These are phyloP conservation scores for Orthosia incerta DNA, from an alignment of 2,888 invertebrate species.

Conservation along the genomic window DNA sequence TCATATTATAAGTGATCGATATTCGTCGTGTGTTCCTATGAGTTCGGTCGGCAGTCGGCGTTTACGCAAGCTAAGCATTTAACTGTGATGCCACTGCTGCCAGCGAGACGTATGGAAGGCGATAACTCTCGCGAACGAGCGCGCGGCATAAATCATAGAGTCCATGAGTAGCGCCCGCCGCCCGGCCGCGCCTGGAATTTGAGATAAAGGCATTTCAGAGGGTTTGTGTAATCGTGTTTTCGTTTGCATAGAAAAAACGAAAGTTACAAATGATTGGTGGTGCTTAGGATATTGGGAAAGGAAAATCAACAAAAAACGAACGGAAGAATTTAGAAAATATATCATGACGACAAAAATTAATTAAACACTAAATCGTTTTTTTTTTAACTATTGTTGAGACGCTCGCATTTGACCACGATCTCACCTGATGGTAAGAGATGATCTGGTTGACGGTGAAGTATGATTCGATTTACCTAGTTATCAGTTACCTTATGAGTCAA, in stretches of 20 bases:
- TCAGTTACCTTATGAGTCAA: neutral
- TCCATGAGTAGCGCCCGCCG: constrained; percentile 23
- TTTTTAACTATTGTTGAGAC: too few relatives aligned
- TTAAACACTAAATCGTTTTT: too few relatives aligned
- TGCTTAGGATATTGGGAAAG: neutral
- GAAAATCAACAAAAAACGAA: neutral
- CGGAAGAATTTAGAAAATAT: neutral
- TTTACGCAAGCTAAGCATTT: constrained; percentile 33
- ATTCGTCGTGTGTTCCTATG: neutral
- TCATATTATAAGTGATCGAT: neutral
- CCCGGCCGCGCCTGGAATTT: constrained; percentile 29
- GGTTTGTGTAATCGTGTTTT: constrained; percentile 44
- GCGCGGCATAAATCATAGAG: constrained; percentile 60
- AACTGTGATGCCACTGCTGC: constrained; percentile 36
- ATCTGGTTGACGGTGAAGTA: too few relatives aligned
- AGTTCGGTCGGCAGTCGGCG: constrained; percentile 19
- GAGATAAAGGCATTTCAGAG: constrained; percentile 45
- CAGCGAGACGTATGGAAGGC: constrained; percentile 57
- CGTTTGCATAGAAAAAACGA: constrained; percentile 29
- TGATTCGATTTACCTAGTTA: too few relatives aligned
- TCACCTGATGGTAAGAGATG: too few relatives aligned
- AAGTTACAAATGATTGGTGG: constrained; percentile 14
- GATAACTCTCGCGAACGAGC: constrained; percentile 55
- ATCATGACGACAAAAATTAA: neutral
- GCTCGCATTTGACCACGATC: too few relatives aligned